phyloP scores from a whole-genome alignment of 2,888 invertebrate genomes.

The Orthosia gothica region DNA sequence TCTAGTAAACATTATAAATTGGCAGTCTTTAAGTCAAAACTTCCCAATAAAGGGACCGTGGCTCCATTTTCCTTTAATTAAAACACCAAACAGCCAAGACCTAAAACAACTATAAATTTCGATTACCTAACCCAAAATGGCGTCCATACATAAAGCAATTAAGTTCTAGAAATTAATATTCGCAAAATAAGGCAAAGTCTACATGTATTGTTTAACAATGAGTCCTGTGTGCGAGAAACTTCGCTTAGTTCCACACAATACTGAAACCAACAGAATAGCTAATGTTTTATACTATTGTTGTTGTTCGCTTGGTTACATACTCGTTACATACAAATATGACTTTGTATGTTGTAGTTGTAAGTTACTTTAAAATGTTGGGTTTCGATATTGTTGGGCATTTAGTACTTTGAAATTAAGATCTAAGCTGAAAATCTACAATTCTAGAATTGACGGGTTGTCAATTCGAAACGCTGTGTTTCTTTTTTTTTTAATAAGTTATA shows the following conservation, averaged over 20 bases:
- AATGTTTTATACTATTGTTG: slow-evolving; percentile 35
- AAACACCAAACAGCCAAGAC: neutral
- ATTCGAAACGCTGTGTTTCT: too few species aligned
- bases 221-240: slow-evolving; percentile 20
- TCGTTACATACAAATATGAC: neutral
- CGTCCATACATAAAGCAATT: slow-evolving; percentile 14
- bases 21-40: neutral
- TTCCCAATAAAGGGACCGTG: neutral
- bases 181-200: slow-evolving; percentile 33
- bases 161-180: slow-evolving; percentile 41
- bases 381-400: neutral
- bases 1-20: too few species aligned
- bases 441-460: neutral
- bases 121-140: slow-evolving; percentile 6
- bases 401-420: neutral
- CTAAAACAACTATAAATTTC: neutral
- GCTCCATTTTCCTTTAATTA: neutral
- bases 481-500: too few species aligned
- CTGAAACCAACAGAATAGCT: slow-evolving; percentile 21
- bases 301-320: slow-evolving; percentile 4
- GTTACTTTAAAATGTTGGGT: slow-evolving; percentile 13
- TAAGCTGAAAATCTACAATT: neutral
- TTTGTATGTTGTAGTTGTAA: neutral
- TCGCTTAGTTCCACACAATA: slow-evolving; percentile 36
- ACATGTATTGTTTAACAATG: slow-evolving; percentile 46